Base-by-base conservation (phyloP, 2,888 invertebrate species). In the Monopis laevigella region DNA sequence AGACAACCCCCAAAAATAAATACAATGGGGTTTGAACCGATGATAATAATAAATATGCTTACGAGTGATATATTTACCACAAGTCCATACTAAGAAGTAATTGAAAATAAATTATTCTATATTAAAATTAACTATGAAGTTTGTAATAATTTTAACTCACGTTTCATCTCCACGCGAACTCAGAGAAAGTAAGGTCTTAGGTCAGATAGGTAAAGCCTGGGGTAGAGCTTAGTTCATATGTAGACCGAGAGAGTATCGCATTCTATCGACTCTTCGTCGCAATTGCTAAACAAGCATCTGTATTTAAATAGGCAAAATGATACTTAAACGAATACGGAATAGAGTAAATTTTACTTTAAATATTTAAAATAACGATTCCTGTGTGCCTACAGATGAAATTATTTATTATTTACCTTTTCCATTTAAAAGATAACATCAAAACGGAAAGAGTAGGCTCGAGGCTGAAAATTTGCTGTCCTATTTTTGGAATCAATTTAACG, bases 101-200 rank as follows among this genome's bases (percentile, higher is more conserved):
- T 34, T 34, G 34, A 16, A 34, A 16, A 34, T 16, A 34, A 16
- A 34, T 34, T 17, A 34, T 16, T 14, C 17, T 16, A 7, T 29
- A n/a, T 6, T 11, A 29, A 29, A 11, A 29, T 36, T 36, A 11
- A 21, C 21, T 17, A 21, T 21, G 18, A 34, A 34, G 14, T 11
- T 18, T 36, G 13, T 21, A 21, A 16, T 36, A 36, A 36, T 36
- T 36, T 36, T 21, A 21, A 36, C 36, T 36, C 19, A 21, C 36
- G 19, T 36, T 13, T n/a, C 19, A 18, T 34, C 34, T 36, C 21
- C 21, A 24, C 6, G 24, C 16, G 21, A 36, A 36, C 11, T 19
- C 21, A 13, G 65, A 66, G 67, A 68, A 68, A 68, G 67, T 65
- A 55, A 53, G 32, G 46, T 48, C 46, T 47, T 46, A 51, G 65